A percentile compares a stretch with the other conserved stretches of the same genome.
phyloP scores from a whole-genome alignment of 2,113 vertebrate species.

The Xiphophorus couchianus region DNA sequence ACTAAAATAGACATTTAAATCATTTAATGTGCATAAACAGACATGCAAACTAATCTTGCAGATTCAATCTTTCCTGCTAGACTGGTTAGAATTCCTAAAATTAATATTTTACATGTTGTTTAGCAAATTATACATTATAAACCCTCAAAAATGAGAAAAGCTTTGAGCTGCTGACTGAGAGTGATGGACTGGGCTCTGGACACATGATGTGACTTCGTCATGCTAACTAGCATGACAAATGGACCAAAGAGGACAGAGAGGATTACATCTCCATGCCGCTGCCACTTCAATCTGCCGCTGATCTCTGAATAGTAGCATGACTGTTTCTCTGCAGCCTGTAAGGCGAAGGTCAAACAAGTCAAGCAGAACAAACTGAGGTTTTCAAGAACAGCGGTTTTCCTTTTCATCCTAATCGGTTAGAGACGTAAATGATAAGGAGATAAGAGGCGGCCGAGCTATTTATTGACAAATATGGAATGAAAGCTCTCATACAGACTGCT shows the following conservation, averaged over 20 bases:
- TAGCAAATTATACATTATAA: too few relatives aligned
- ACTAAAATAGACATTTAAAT: too few relatives aligned
- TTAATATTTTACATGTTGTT: too few relatives aligned
- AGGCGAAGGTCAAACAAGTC: conserved; percentile 55
- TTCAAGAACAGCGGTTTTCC: conserved; percentile 21
- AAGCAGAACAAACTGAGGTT: conserved; percentile 58
- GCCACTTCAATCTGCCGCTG: conserved; percentile 31
- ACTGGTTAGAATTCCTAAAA: too few relatives aligned
- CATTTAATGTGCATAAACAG: too few relatives aligned
- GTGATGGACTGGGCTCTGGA: neutral
- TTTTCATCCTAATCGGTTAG: conserved; percentile 56
- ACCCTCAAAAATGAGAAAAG: too few relatives aligned
- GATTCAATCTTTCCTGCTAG: too few relatives aligned
- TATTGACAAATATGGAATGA: conserved; percentile 52
- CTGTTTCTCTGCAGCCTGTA: conserved; percentile 50
- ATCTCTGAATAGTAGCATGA: conserved; percentile 42
- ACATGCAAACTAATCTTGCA: too few relatives aligned
- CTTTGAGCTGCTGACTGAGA: too few relatives aligned
- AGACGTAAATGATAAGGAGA: conserved; percentile 19
- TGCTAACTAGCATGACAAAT: conserved; percentile 48
- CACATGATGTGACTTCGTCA: conserved; percentile 58
- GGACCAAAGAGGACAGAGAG: conserved; percentile 36
- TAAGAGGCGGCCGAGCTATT: conserved; percentile 35
- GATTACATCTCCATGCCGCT: conserved; percentile 27
- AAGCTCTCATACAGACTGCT: conserved; percentile 43